Conservation (phyloP, 2,113 vertebrate genomes). For the Ctenodactylus gundi region DNA sequence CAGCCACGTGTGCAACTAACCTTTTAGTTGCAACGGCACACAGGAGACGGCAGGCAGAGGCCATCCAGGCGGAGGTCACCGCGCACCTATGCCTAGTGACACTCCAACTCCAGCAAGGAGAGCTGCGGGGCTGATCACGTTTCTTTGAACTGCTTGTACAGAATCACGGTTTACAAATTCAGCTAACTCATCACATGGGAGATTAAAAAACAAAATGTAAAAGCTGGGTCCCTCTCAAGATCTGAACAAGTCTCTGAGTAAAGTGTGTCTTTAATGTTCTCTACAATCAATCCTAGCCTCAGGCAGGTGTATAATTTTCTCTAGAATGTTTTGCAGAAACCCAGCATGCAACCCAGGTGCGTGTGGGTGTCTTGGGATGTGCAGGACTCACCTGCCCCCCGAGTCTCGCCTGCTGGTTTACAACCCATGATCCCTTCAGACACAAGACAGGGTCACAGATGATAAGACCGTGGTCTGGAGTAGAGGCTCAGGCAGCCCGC, state of each 20-base stretch:
- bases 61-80: too few species aligned
- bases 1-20: neutral
- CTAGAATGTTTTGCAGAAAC: neutral
- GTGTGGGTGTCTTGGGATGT: neutral
- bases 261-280: neutral
- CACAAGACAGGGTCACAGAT: neutral
- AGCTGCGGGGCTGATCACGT: neutral
- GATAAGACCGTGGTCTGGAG: neutral
- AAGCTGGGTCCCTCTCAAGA: neutral
- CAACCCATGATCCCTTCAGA: neutral
- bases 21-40: neutral
- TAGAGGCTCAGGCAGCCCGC: neutral
- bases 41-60: neutral
- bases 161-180: neutral
- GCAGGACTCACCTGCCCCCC: too few species aligned
- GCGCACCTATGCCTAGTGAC: too few species aligned
- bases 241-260: neutral
- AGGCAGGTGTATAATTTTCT: neutral
- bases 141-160: neutral
- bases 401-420: neutral
- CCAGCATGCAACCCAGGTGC: neutral
- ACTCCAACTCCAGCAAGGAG: neutral
- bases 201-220: neutral
- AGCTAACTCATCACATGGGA: neutral
- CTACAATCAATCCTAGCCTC: neutral